These are phyloP conservation scores for Atta cephalotes DNA, from an alignment of 1,140 invertebrate species.

Conservation along the genomic window DNA sequence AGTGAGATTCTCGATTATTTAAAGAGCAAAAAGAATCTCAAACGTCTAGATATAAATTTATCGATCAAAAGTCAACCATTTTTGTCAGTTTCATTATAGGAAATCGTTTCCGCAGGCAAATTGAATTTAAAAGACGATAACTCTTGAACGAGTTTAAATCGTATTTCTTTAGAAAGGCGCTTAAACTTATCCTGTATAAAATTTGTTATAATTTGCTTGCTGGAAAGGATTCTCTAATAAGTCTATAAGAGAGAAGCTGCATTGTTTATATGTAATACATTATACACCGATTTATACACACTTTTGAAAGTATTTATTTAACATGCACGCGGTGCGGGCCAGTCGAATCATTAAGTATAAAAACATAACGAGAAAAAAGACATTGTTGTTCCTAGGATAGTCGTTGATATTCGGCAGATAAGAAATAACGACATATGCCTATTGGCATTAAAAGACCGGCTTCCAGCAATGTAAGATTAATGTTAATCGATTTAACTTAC, in stretches of 20 bases:
- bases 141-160: constrained; percentile 6
- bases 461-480: too few species aligned
- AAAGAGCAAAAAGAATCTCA: constrained; percentile 46
- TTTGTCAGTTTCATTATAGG: constrained; percentile 51
- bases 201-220: constrained; percentile 7
- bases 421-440: constrained; percentile 59
- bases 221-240: constrained; percentile 53
- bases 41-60: constrained; percentile 59
- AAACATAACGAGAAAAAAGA: constrained; percentile 30
- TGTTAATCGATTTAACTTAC: too few species aligned
- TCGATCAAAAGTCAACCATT: constrained; percentile 66
- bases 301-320: constrained; percentile 76
- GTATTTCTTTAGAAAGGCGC: not conserved
- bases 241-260: constrained; percentile 50
- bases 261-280: constrained; percentile 73
- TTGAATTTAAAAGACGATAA: constrained; percentile 37
- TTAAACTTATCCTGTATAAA: constrained; percentile 15
- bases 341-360: constrained; percentile 65
- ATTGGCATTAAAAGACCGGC: constrained; percentile 30
- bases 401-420: constrained; percentile 50
- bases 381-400: constrained; percentile 64
- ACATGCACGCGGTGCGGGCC: constrained; percentile 66
- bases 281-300: constrained; percentile 76
- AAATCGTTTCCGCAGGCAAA: constrained; percentile 48
- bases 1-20: constrained; percentile 29